Conservation (phyloP, 2,888 invertebrate species). For the Andrena marginata region DNA sequence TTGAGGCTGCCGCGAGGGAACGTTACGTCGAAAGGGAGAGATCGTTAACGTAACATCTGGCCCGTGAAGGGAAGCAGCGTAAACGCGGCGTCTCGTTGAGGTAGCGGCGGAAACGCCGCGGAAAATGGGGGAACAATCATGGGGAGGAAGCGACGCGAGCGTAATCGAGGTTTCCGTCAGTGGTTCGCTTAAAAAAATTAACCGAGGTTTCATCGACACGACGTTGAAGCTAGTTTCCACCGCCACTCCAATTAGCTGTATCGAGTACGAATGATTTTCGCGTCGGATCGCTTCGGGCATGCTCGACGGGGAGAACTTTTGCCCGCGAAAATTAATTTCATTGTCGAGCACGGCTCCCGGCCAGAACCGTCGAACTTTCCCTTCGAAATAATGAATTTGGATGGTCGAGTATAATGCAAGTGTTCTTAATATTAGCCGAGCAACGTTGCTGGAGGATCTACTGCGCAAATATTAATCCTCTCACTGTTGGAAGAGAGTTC, state of each 20-base stretch:
- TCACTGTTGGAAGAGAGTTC: neutral
- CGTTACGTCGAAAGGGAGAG: conserved; percentile 8
- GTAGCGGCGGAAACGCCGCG: conserved; percentile 35
- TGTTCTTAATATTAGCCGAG: neutral
- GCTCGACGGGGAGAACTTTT: too few relatives aligned
- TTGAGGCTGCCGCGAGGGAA: neutral
- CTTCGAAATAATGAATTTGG: neutral
- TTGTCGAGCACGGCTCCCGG: neutral
- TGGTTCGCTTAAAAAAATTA: conserved; percentile 8
- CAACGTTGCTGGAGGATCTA: neutral
- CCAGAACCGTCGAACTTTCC: neutral
- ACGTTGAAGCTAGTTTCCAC: neutral
- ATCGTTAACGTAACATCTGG: conserved; percentile 61
- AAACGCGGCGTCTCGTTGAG: conserved; percentile 48
- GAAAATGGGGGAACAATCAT: conserved; percentile 23
- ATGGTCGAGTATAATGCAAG: neutral
- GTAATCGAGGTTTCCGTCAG: conserved; percentile 30
- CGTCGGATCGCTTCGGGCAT: neutral
- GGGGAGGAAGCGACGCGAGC: neutral
- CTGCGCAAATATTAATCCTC: neutral
- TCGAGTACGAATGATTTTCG: neutral
- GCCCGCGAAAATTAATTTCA: too few relatives aligned
- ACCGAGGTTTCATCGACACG: conserved; percentile 25
- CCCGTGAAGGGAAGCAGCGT: conserved; percentile 34
- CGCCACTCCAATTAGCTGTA: conserved; percentile 2